Evolutionary conservation across 1,140 invertebrate genomes (phyloP).

Genomic region (Pollicipes pollicipes): DNA sequence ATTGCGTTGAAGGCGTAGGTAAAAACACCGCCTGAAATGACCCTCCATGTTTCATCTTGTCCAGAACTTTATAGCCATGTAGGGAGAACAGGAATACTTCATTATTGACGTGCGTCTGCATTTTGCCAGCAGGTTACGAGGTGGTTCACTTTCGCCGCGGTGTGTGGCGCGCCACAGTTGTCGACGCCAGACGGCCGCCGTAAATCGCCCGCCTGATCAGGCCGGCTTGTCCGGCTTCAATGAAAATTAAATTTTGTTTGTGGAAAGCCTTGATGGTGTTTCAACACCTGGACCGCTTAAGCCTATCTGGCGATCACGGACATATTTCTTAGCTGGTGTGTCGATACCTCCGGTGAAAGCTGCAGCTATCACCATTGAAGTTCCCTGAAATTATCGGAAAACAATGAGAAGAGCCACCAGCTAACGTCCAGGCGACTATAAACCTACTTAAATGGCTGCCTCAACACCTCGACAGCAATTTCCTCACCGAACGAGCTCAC

Average conservation of each 20-base stretch:
- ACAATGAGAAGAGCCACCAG: neutral
- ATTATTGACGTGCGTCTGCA: neutral
- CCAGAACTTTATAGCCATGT: neutral
- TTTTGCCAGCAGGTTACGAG: neutral
- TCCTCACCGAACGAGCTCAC: neutral
- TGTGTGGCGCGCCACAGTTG: neutral
- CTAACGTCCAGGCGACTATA: neutral
- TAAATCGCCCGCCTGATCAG: neutral
- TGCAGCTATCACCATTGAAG: neutral
- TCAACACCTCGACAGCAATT: neutral
- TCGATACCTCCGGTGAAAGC: neutral
- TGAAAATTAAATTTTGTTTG: neutral
- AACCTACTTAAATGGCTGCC: neutral
- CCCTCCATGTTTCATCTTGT: too few species aligned
- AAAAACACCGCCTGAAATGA: too few species aligned
- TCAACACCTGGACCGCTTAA: neutral
- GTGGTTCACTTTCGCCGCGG: neutral
- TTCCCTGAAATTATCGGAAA: neutral
- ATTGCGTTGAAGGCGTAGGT: too few species aligned
- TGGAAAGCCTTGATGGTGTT: neutral
- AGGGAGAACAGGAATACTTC: neutral
- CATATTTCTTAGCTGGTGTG: neutral
- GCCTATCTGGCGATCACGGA: neutral
- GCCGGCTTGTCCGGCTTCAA: neutral
- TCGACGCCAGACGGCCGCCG: too few species aligned